Evolutionary conservation across 1,140 invertebrate species (phyloP), one percentile per base, ranked within the genome.

Genomic region (Habropoda laboriosa): DNA sequence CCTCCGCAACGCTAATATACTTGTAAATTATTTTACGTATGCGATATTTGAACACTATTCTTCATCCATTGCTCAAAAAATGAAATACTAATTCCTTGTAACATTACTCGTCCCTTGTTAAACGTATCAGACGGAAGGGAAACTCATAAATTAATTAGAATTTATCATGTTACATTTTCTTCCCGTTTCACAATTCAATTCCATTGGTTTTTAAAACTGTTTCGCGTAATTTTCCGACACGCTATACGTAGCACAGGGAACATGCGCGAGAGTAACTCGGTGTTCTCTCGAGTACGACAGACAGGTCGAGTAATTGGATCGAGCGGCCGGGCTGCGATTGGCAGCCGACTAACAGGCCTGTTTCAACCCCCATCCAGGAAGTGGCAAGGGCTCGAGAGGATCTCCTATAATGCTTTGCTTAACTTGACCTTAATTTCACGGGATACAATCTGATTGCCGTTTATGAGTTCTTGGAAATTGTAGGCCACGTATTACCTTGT

Each of bases 291-390:
- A 73, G 66, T 24, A 51, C 47, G 58, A 79, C 70, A 63, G 77
- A 60, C 70, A 79, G 77, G 58, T 64, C 70, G 77, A 79, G 70
- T 79, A 79, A 79, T 79, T 79, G 77, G 68, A 79, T 79, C 77
- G 68, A 79, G 55, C 76, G 27, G 35, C 24, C 16, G 24, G 10
- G 70, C 70, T 63, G 77, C 77, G 68, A 79, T 79, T 79, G 77
- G 77, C 77, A 79, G 77, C 30, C 77, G 57, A 38, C 58, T 79
- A 79, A 73, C 70, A 45, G 77, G 60, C 57, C 77, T 45, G 77
- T 73, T 79, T 79, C 55, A 79, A 72, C 77, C 77, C 70, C 35
- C 70, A 63, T 53, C 57, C 70, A 79, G 77, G 70, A 79, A 79
- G 70, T 55, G 77, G 77, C 58, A 73, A 79, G 70, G 58, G 70